Conservation (phyloP, 2,113 vertebrate genomes). For the Eulemur macaco region DNA sequence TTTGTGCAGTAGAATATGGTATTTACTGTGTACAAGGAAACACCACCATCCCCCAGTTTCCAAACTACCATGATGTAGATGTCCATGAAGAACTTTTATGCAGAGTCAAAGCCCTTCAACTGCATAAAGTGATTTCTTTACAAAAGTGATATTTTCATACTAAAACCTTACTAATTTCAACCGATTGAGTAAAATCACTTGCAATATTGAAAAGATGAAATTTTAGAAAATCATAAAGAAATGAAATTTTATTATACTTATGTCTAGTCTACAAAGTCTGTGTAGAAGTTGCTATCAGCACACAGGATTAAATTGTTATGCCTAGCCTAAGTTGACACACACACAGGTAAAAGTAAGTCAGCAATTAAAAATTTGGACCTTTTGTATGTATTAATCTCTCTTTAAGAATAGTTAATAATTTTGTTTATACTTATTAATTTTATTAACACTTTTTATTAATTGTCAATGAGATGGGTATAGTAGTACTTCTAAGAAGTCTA, state of each 20-base stretch:
- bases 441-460: neutral
- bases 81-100: neutral
- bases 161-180: neutral
- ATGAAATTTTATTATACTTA: neutral
- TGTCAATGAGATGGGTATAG: neutral
- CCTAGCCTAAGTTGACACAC: neutral
- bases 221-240: neutral
- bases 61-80: rapidly evolving
- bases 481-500: neutral
- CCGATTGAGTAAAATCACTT: neutral
- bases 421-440: neutral
- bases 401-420: neutral
- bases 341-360: neutral
- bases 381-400: neutral
- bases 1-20: neutral
- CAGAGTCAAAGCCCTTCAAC: no score
- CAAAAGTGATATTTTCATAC: neutral
- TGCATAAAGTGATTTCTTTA: neutral
- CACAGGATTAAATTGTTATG: neutral
- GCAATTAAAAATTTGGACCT: neutral
- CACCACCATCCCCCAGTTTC: neutral
- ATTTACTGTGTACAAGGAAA: neutral
- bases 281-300: neutral
- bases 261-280: neutral
- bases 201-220: neutral